Base-by-base conservation (phyloP, 2,888 invertebrate species). In the Mesodorylaimus sp. region DNA sequence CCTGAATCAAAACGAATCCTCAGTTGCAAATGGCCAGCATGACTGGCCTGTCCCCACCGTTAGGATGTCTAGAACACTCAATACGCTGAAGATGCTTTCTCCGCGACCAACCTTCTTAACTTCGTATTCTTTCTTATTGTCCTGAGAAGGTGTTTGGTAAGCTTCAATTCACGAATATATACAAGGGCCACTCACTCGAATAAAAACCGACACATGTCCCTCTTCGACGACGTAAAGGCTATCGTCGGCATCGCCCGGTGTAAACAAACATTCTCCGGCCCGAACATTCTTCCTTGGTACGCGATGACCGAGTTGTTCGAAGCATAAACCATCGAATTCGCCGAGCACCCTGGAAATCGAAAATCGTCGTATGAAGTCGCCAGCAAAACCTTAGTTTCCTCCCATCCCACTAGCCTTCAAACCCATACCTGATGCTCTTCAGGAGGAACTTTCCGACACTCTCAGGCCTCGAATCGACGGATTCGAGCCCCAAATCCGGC, bases 31-130 rank as follows among this genome's bases (percentile, higher is more conserved):
- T 16, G 7, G 10, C 21, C 5, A 7, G 10, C 5, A 19, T 5
- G 10, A 21, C 41, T 39, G 10, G 7, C 10, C 13, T 39, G 41
- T 16, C 68, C 74, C 68, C 65, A 81, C 82, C 57, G 85, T 88
- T 43, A 93, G 72, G 39, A 93, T 88, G 69, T 97, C 95, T 21
- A 93, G 81, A 65, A 97, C 88, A 70, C 93, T 93, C 25, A 97
- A 76, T 41, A 97, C 74, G 52, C 93, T 95, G 19, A 91, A 89
- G 53, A 97, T 88, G 43, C 87, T 86, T 70, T 93, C 93, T 0
- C 97, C 95, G 26, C 85, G 79, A 61, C 79, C 79, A 16, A 89
- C 88, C 50, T 82, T 75, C 70, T 91, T 91, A 55, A 91, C 70
- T 0, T 83, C 78, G 46, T 86, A 73, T 36, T 79, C 79, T 7